Base-by-base conservation (phyloP, 2,113 vertebrate genomes). In the Misgurnus anguillicaudatus region DNA sequence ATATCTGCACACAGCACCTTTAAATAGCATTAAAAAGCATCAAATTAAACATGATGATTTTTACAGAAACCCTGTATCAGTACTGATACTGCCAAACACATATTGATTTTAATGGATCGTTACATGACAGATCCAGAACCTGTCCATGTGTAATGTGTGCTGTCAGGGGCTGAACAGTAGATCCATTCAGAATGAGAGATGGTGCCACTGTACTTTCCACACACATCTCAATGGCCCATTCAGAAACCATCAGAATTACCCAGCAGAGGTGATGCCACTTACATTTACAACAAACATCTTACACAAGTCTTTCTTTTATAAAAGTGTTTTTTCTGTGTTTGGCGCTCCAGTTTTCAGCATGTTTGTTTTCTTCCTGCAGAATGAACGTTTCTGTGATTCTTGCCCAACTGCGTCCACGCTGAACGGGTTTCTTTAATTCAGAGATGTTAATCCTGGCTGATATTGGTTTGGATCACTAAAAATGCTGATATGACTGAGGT, bases 151-250 rank as follows among this genome's bases (percentile, higher is more conserved):
- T 31, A 31, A 31, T 31, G 2, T 31, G 24, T 31, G 24, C 24
- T 31, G 24, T 31, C 1, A 31, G 24, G 24, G 24, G 24, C 24
- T 45, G 64, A 77, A 80, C 73, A 77, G 66, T 19, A 36, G 9
- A 41, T 70, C 9, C 36, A 58, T 77, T 83, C 39, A 80, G 61
- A 64, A 16, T 17, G 14, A 36, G 67, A 21, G 77, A 76, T 76
- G 66, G 71, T 41, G 24, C 41, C 13, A 47, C 66, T 55, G 69
- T 62, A 62, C 51, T 62, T 74, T 82, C 75, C 78, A 71, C 11
- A 71, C 11, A 2, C 58, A 39, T 57, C 75, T 83, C 60, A 83
- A 72, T 55, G 78, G 39, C 41, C 38, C 61, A 72, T 83, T 83
- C 72, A 72, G 17, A 58, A 78, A 21, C n/a, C 67, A 42, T 8